Evolutionary conservation across 2,888 invertebrate species (phyloP), one percentile per base, ranked within the genome.

Genomic region (Parapristionchus giblindavisi): DNA sequence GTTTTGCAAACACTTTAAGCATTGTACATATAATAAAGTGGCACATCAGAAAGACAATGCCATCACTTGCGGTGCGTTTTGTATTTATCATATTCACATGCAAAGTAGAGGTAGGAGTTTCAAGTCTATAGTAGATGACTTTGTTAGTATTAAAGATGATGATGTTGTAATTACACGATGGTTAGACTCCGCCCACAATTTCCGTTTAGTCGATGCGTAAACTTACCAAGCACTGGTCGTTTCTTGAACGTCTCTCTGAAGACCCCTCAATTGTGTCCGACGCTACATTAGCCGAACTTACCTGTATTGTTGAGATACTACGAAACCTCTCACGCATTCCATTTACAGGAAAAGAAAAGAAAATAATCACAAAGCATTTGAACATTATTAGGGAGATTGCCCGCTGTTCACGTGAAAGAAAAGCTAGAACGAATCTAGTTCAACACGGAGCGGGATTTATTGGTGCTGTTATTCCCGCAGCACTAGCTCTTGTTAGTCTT

Each of bases 361-460:
- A 21, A 3, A n/a, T n/a, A 4, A 48, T 66, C 11, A 1, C 29
- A 1, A 48, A 29, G 48, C 51, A 66, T 1, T n/a, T 66, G 21
- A 17, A 24, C 14, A 27, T 48, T 5, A 66, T 66, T 11, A 11
- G 21, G 29, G 24, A 40, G 48, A 66, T 66, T 38, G 27, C 48
- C 4, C 27, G 27, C 32, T 61, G 61, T 61, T 48, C 51, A 1
- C 48, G 48, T 6, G 51, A 66, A 32, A 17, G 65, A 0, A 66
- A 51, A 21, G 48, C 65, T 1, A 4, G 65, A 3, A 32, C 2
- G 2, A 29, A 29, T 27, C 8, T 65, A 2, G 21, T 65, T 27
- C 65, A 65, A 48, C 17, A 65, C 65, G 65, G 65, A 5, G 43
- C 43, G 14, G 65, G 65, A 4, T 65, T 65, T n/a, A 40, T 65